phyloP scores from a whole-genome alignment of 1,140 invertebrate species.

The Papilio aristodemus region DNA sequence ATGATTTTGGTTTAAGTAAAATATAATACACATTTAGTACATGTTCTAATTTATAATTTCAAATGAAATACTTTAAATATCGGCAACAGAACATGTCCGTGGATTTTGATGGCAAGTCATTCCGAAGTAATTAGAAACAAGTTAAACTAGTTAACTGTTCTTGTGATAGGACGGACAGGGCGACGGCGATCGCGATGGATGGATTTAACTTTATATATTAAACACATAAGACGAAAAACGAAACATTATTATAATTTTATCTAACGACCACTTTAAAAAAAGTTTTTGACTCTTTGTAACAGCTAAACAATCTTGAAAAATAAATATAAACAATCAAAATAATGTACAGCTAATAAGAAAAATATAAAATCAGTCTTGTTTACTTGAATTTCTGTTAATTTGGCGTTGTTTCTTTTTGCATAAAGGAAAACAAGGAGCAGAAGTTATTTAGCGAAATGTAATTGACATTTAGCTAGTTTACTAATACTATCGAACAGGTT shows the following conservation, averaged over 20 bases:
- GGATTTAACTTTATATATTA: slow-evolving; percentile 22
- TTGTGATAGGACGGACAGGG: slow-evolving; percentile 11
- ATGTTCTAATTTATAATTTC: not conserved
- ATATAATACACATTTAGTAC: too few relatives aligned
- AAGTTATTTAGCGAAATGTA: not conserved
- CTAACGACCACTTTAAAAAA: not conserved
- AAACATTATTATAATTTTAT: not conserved
- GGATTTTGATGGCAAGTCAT: slow-evolving; percentile 14
- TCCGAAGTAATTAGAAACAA: slow-evolving; percentile 32
- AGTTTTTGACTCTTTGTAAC: too few relatives aligned
- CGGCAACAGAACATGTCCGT: not conserved
- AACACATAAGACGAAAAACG: not conserved
- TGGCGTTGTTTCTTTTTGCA: not conserved
- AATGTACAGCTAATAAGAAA: too few relatives aligned
- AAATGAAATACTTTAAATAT: not conserved
- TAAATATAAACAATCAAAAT: too few relatives aligned
- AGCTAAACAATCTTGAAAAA: too few relatives aligned
- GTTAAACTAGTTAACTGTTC: slow-evolving; percentile 31
- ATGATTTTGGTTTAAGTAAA: too few relatives aligned
- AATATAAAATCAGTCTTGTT: too few relatives aligned
- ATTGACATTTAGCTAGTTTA: slow-evolving; percentile 11
- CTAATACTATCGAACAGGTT: slow-evolving; percentile 1
- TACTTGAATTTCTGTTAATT: not conserved
- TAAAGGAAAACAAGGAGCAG: not conserved
- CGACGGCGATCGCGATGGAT: not conserved